Conservation (phyloP, 1,140 invertebrate genomes). For the Aphis gossypii region DNA sequence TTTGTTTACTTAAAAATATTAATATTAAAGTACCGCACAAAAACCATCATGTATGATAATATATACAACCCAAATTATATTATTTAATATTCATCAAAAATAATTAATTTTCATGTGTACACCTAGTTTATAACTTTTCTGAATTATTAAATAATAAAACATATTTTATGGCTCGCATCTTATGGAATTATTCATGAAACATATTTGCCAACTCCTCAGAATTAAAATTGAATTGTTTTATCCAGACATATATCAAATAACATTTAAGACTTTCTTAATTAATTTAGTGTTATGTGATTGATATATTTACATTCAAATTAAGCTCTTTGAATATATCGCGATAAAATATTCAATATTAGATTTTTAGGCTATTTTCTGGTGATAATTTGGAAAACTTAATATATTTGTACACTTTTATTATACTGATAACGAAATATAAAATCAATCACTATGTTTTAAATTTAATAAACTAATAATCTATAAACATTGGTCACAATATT, state of each 20-base stretch:
- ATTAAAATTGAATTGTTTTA: neutral
- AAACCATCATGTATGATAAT: neutral
- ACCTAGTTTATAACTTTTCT: constrained; percentile 19
- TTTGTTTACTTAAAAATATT: constrained; percentile 1
- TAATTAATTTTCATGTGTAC: neutral
- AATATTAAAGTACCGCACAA: neutral
- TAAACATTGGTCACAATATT: neutral
- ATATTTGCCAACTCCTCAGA: neutral
- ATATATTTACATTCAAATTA: neutral
- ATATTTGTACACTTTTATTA: neutral
- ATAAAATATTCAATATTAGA: neutral
- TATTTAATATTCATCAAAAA: constrained; percentile 5
- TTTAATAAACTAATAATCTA: neutral
- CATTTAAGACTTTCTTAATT: neutral
- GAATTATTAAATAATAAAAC: constrained; percentile 20
- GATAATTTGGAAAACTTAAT: neutral
- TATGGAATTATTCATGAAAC: neutral
- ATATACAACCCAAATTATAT: neutral
- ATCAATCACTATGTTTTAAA: neutral
- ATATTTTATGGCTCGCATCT: neutral
- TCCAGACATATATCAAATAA: neutral
- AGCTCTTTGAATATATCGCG: neutral
- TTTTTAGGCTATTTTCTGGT: neutral
- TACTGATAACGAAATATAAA: neutral
- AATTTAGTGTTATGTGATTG: neutral